These are phyloP conservation scores for Drosophila helvetica DNA, from an alignment of 2,888 invertebrate species.

Conservation along the genomic window DNA sequence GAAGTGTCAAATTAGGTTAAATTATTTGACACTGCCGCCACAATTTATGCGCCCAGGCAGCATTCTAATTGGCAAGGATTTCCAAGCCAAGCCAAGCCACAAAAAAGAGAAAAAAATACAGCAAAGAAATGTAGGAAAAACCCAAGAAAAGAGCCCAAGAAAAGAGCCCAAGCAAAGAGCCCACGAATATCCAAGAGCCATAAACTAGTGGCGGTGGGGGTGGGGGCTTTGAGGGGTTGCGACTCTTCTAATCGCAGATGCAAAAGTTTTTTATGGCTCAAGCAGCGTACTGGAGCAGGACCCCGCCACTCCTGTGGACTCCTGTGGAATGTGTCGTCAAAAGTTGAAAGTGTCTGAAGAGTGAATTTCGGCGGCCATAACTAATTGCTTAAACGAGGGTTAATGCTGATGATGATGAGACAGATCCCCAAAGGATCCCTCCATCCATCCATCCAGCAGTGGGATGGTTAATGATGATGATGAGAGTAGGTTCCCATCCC, in stretches of 20 bases:
- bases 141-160: neutral
- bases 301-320: neutral
- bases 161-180: conserved; percentile 11
- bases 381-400: conserved; percentile 62
- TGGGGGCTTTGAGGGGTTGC: neutral
- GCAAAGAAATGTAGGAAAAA: neutral
- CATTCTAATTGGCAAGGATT: conserved; percentile 66
- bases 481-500: conserved; percentile 39
- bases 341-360: conserved; percentile 23
- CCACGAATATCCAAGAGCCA: conserved; percentile 43
- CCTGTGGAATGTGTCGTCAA: conserved; percentile 29
- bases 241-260: conserved; percentile 55
- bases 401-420: conserved; percentile 45
- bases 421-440: conserved; percentile 4
- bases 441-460: neutral
- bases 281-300: conserved; percentile 10
- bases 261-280: conserved; percentile 49
- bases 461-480: conserved; percentile 54
- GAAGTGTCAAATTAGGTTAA: conserved; percentile 82
- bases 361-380: conserved; percentile 38
- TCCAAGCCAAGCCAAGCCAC: neutral
- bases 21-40: conserved; percentile 77
- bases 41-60: conserved; percentile 68
- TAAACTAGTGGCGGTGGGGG: conserved; percentile 71
- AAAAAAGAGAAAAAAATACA: neutral